Conservation (phyloP, 2,888 invertebrate species). For the Thalpophila matura region DNA sequence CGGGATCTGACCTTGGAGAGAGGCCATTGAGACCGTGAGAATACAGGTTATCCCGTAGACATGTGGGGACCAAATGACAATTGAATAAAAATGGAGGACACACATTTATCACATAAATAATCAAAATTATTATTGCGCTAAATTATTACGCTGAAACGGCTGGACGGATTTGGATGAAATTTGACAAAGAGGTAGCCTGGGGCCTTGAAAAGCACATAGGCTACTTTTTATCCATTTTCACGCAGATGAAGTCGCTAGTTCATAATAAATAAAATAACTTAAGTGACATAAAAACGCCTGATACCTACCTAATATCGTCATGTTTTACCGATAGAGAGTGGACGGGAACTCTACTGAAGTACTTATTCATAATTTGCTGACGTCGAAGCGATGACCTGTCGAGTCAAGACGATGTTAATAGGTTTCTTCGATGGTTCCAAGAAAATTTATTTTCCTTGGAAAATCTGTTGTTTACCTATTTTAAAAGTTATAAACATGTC, state of each 20-base stretch:
- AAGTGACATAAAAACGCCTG: background rate
- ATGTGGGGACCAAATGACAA: slow-evolving; percentile 12
- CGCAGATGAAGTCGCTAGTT: too few species aligned
- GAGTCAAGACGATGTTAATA: background rate
- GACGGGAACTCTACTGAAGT: background rate
- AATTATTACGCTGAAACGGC: too few species aligned
- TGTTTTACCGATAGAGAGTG: slow-evolving; percentile 1
- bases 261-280: too few species aligned
- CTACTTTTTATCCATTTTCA: too few species aligned
- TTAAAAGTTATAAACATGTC: too few species aligned
- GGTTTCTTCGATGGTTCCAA: background rate
- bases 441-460: background rate
- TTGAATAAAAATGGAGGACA: slow-evolving; percentile 1
- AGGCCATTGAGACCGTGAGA: slow-evolving; percentile 18
- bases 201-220: too few species aligned
- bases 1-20: slow-evolving; percentile 1
- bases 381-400: background rate
- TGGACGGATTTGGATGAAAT: too few species aligned
- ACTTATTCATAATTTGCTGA: background rate
- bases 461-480: background rate
- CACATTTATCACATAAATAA: too few species aligned
- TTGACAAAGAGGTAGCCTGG: too few species aligned
- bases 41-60: slow-evolving; percentile 14
- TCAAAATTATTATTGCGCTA: too few species aligned
- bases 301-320: background rate